A percentile compares a stretch with the other conserved stretches of the same genome.
Conservation (phyloP, 2,113 vertebrate genomes). For the Ascaphus truei region DNA sequence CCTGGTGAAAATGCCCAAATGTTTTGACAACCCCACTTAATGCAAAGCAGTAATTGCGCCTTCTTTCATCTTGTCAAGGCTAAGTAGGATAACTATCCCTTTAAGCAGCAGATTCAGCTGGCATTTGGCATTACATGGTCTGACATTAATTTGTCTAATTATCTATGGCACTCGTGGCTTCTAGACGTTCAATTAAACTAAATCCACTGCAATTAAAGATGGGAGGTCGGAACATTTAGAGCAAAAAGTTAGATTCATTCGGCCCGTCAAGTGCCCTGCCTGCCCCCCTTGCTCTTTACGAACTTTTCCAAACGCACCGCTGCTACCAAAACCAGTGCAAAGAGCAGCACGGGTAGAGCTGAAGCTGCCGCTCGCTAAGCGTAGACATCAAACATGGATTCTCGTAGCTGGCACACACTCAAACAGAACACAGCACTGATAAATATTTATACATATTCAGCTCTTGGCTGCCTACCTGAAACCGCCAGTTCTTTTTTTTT, state of each 20-base stretch:
- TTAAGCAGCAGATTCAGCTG: conserved; percentile 23
- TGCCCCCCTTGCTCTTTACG: neutral
- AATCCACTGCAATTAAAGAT: conserved; percentile 24
- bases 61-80: conserved; percentile 21
- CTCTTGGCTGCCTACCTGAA: neutral
- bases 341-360: neutral
- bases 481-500: neutral
- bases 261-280: neutral
- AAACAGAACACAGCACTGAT: neutral
- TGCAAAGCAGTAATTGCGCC: conserved; percentile 21
- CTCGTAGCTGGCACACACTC: neutral
- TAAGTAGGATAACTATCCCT: conserved; percentile 20
- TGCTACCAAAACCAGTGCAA: neutral
- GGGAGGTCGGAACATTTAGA: neutral
- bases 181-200: conserved; percentile 22
- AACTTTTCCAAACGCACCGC: conserved; percentile 6
- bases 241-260: conserved; percentile 6
- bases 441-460: conserved; percentile 11
- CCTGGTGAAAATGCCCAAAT: conserved; percentile 17
- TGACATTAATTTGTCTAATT: conserved; percentile 36
- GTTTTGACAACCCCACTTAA: conserved; percentile 29
- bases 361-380: neutral
- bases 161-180: conserved; percentile 21
- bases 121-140: conserved; percentile 34
- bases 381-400: neutral